phyloP scores from a whole-genome alignment of 2,113 vertebrate species.

The Ranitomeya variabilis region DNA sequence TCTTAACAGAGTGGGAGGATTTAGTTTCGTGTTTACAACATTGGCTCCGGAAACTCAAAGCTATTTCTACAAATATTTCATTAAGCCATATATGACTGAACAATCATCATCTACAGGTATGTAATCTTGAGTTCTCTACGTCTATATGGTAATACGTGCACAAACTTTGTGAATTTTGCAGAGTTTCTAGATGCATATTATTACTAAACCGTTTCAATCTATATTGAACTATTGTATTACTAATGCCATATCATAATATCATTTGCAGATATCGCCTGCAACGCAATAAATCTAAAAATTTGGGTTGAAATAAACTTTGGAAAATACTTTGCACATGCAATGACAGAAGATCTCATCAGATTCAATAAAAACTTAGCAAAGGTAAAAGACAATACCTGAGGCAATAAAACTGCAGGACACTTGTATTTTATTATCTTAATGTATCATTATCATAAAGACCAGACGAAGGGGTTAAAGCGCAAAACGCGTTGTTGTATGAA shows the following conservation, averaged over 20 bases:
- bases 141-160: neutral
- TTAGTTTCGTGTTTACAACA: neutral
- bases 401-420: no score
- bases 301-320: slow-evolving; percentile 43
- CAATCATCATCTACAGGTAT: slow-evolving; percentile 6
- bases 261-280: slow-evolving; percentile 48
- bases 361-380: slow-evolving; percentile 50
- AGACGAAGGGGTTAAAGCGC: no score
- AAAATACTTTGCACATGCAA: slow-evolving; percentile 39
- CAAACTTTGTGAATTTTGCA: neutral
- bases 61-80: slow-evolving; percentile 19
- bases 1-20: slow-evolving; percentile 36
- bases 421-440: no score
- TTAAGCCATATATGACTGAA: slow-evolving; percentile 14
- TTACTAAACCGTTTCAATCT: neutral
- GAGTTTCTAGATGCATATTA: neutral
- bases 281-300: neutral
- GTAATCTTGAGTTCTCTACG: neutral
- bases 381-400: slow-evolving; percentile 3
- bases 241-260: neutral
- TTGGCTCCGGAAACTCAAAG: neutral
- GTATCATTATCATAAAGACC: no score
- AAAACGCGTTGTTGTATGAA: no score
- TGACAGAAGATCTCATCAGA: neutral
- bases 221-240: neutral